Conservation (phyloP, 2,113 vertebrate genomes). For the Crotalus viridis region DNA sequence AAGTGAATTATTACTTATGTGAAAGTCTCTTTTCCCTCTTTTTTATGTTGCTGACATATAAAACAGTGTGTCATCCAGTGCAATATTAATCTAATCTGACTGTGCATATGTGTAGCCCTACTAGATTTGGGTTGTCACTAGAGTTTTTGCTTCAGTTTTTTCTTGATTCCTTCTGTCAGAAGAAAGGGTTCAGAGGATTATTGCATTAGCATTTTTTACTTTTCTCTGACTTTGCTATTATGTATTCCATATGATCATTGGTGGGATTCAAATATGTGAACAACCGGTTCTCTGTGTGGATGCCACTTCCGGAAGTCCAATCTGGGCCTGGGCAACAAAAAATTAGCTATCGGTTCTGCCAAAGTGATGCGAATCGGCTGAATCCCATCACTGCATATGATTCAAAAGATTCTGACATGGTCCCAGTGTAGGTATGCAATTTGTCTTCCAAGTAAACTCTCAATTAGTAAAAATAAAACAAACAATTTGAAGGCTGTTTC, state of each 20-base stretch:
- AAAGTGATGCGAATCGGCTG: no score
- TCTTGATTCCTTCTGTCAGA: not conserved
- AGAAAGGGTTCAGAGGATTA: not conserved
- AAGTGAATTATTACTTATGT: constrained; percentile 58
- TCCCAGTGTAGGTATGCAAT: not conserved
- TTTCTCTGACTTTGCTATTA: constrained; percentile 34
- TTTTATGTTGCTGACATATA: not conserved
- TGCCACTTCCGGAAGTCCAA: no score
- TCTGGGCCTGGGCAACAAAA: no score
- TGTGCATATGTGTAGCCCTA: constrained; percentile 37
- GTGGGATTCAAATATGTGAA: no score
- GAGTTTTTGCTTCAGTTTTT: constrained; percentile 1
- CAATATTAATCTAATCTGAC: constrained; percentile 60
- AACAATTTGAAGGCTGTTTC: not conserved
- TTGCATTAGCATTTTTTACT: constrained; percentile 22
- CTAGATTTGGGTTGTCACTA: constrained; percentile 22
- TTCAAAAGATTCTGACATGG: constrained; percentile 18
- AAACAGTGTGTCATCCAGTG: constrained; percentile 40
- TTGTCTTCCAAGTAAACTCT: not conserved
- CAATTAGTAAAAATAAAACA: not conserved
- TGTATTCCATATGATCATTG: not conserved
- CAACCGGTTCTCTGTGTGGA: no score
- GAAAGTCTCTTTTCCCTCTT: not conserved
- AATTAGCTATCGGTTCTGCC: no score
- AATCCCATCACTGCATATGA: not conserved